Evolutionary conservation across 2,797 vertebrate species (phyloP), one percentile per base, ranked within the genome.

Genomic region (Myotis pilosus): DNA sequence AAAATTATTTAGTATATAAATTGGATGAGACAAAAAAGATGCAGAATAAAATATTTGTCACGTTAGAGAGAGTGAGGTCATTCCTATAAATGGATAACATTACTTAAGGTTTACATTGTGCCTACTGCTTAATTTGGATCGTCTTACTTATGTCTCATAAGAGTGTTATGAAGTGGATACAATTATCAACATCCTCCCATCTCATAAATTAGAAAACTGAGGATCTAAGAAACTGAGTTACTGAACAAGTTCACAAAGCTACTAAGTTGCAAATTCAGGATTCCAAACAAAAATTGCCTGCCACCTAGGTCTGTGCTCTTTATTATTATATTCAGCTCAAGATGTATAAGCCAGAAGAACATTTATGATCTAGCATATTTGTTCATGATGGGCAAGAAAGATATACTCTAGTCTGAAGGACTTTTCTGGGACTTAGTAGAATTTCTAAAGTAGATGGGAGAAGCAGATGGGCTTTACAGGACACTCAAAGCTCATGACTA

Each of bases 401-500:
- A 33, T 55, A 89, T 17, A 94, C 6, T 55, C 5, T 57, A 81
- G n/a, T 51, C 33, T 74, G 20, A 30, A 16, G 17, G 6, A 74
- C 11, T 94, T 83, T 76, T 76, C 25, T 89, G 51, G 25, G 88
- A 83, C 30, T 72, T 80, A 53, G 41, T 72, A 86, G 30, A 94
- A 87, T 92, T 92, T 87, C 33, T 75, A 49, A 94, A 96, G 28
- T 83, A 53, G 15, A 78, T 72, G 8, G 33, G 19, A 87, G 16
- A 87, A 92, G 22, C 38, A 89, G 36, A 23, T 69, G 41, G 72
- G 12, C 38, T 94, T 80, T 89, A 44, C 2, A 83, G 57, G 47
- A 82, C 19, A 71, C 33, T 92, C 8, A 6, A 89, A 74, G 36
- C 36, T 92, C 17, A 33, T 75, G 62, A 36, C 22, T 66, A 82